Evolutionary conservation across 2,797 vertebrate genomes (phyloP), one percentile per base, ranked within the genome.

Genomic region (Dromococcyx pavoninus): DNA sequence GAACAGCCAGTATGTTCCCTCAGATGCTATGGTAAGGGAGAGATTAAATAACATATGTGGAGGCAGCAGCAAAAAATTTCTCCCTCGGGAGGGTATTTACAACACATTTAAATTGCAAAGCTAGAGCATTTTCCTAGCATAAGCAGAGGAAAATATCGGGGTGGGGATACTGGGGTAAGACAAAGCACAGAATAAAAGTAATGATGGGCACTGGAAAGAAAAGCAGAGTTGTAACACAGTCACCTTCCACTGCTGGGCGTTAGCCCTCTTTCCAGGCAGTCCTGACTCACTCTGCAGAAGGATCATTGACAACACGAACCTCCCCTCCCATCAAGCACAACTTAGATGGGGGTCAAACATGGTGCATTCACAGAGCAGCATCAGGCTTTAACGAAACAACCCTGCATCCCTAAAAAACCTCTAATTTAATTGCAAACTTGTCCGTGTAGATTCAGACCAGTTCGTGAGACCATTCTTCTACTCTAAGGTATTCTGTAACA

Each of bases 291-390:
- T 30, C 53, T 24, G 17, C 0, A 1, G 1, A 0, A 24, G 41
- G 13, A 41, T 6, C 35, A 9, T 17, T 0, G 6, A 41, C 15
- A 46, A 27, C 17, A 48, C 2, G 7, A 64, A 81, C 30, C 19
- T 53, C 44, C 39, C 25, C 62, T 71, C 75, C 58, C 2, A 18
- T 58, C 50, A 41, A 16, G 58, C 22, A 18, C 22, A 9, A 5
- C n/a, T 3, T 1, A 15, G 44, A 23, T 3, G 12, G n/a, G 61
- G 57, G 11, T 25, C 2, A 3, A 44, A n/a, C 21, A 8, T 0
- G 0, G 37, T 17, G 65, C 60, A 60, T 8, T 33, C 78, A 25
- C 0, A 0, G 41, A 75, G 57, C 39, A 83, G 12, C 1, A 1
- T 13, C 57, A 24, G 2, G 21, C 41, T 60, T 33, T 15, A 9